Base-by-base conservation (phyloP, 2,797 vertebrate genomes). In the Anabacerthia variegaticeps region DNA sequence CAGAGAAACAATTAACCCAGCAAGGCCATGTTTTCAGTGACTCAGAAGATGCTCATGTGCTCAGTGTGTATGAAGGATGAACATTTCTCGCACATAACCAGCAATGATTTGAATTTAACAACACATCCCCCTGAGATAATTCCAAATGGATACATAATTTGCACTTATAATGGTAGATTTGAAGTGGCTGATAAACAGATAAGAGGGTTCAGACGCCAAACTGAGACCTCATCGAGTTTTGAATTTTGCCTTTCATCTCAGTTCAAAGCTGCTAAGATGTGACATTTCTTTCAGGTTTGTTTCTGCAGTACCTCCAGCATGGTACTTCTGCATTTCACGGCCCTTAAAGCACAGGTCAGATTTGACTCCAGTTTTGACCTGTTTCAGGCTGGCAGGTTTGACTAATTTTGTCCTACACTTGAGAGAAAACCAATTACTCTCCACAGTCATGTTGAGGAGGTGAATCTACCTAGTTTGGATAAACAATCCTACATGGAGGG, bases 401-500 rank as follows among this genome's bases (percentile, higher is more conserved):
- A 92, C 94, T 86, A 72, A 85, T 92, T 71, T 94, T 79, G 66
- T 88, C 85, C 66, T 39, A 2, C 51, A 51, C 46, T 59, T 88
- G 79, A 84, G 54, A 94, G 92, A 89, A 93, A 92, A 56, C 76
- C 48, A 75, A 72, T 85, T 85, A 81, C 34, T 92, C 73, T 88
- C 55, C 37, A 76, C 24, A 56, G 32, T 49, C 49, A 20, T 17
- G 46, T 22, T 5, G 1, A 61, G n/a, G 69, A 73, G 43, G 90
- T 62, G 43, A 69, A 62, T 66, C 43, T 62, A 44, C 69, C 54
- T 69, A 8, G 73, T 92, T 74, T 91, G 58, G 75, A 37, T 91
- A 72, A 94, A 87, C 61, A 89, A 13, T 37, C 41, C 49, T 15
- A 27, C 18, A 4, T 4, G 34, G 1, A 7, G 59, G 55, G 37